Percentiles rank a stretch among this genome's conserved stretches.
Evolutionary conservation across 2,888 invertebrate species (phyloP).

Genomic region (Tuta absoluta): DNA sequence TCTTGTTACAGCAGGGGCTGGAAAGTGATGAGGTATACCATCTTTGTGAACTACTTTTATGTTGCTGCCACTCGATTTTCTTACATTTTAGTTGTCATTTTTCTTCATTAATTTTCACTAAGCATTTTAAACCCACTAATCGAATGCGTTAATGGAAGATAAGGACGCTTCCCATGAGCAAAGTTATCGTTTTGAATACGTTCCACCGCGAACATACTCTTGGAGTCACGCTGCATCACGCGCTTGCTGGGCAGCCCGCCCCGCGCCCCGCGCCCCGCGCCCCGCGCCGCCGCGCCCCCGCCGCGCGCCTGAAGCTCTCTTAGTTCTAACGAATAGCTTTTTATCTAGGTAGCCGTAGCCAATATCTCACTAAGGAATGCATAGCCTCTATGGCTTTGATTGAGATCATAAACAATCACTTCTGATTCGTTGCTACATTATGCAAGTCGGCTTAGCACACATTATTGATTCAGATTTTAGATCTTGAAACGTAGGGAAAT

Average conservation of each 20-base stretch:
- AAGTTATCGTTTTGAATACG: constrained; percentile 61
- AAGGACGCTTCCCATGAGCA: constrained; percentile 78
- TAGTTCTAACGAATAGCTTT: constrained; percentile 22
- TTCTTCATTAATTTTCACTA: constrained; percentile 75
- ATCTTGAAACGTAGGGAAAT: background rate
- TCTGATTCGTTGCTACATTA: constrained; percentile 20
- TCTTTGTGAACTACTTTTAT: constrained; percentile 80
- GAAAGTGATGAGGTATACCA: constrained; percentile 94
- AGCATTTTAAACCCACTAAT: constrained; percentile 74
- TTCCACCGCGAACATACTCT: constrained; percentile 57
- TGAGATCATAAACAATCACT: constrained; percentile 13
- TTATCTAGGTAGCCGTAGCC: constrained; percentile 23
- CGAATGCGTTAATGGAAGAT: constrained; percentile 78
- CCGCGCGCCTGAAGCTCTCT: constrained; percentile 7
- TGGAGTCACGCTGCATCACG: constrained; percentile 67
- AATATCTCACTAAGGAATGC: constrained; percentile 23
- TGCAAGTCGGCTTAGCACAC: constrained; percentile 24
- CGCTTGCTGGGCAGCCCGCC: constrained; percentile 49
- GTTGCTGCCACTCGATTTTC: constrained; percentile 80
- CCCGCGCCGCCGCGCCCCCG: background rate
- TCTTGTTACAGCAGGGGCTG: constrained; percentile 93
- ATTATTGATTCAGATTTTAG: constrained; percentile 5
- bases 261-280: background rate
- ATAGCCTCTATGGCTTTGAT: constrained; percentile 20
- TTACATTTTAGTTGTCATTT: constrained; percentile 77